Conservation (phyloP, 2,888 invertebrate species). For the Xestobium rufovillosum region DNA sequence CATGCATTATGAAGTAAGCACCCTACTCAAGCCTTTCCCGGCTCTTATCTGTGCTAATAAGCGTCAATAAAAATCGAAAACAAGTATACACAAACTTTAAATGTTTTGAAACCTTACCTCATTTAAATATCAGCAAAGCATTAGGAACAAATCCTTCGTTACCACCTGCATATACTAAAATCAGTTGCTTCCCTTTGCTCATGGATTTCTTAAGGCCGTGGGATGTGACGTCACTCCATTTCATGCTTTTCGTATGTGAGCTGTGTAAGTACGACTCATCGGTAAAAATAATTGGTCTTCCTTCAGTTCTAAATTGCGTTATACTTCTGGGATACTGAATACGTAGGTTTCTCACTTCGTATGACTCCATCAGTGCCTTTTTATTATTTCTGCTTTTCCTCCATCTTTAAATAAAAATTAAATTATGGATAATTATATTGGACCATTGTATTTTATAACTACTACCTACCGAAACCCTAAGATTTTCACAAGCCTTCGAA, state of each 20-base stretch:
- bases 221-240: conserved; percentile 11
- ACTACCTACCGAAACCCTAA: conserved; percentile 6
- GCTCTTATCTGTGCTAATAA: too few species aligned
- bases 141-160: conserved; percentile 12
- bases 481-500: conserved; percentile 4
- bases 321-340: conserved; percentile 12
- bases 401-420: conserved; percentile 6
- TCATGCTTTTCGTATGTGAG: conserved; percentile 6
- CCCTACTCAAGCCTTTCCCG: too few species aligned
- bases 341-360: conserved; percentile 9
- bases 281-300: conserved; percentile 10
- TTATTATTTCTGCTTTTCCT: conserved; percentile 13
- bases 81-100: too few species aligned
- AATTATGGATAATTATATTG: neutral
- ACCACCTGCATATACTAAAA: conserved; percentile 11
- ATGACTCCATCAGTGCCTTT: conserved; percentile 12
- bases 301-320: conserved; percentile 5
- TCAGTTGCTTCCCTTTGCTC: conserved; percentile 10
- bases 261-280: conserved; percentile 14
- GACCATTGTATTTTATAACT: neutral
- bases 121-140: conserved; percentile 15
- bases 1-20: too few species aligned
- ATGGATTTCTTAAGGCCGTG: conserved; percentile 8
- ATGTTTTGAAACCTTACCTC: too few species aligned
- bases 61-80: too few species aligned